Conservation (phyloP, 2,797 vertebrate genomes). For the Propithecus perrieri region DNA sequence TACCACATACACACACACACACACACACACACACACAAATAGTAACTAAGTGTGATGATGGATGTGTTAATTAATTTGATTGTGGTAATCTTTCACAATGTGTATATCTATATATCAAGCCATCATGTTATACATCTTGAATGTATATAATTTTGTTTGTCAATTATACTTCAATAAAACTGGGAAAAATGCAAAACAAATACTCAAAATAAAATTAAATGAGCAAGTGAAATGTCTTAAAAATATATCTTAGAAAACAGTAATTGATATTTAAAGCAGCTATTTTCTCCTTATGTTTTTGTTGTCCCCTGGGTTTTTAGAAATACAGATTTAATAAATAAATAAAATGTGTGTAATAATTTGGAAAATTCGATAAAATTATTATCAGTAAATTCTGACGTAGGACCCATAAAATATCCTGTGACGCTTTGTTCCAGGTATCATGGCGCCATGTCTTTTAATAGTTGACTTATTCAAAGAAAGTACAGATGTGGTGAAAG, state of each 20-base stretch:
- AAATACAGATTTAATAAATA: not conserved
- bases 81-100: not conserved
- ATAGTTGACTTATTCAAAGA: not conserved
- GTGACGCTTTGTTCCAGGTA: not conserved
- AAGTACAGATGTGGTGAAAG: slow-evolving; percentile 51
- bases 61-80: not conserved
- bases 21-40: not conserved
- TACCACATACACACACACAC: not conserved
- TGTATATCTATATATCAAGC: not conserved
- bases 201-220: not conserved
- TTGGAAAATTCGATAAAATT: not conserved
- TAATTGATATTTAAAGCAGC: not conserved
- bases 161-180: not conserved
- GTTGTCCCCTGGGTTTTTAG: not conserved
- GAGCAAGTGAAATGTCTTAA: not conserved
- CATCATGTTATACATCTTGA: not conserved
- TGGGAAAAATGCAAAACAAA: not conserved
- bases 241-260: not conserved
- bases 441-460: slow-evolving; percentile 11
- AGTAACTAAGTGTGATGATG: not conserved
- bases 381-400: not conserved
- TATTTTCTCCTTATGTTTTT: not conserved
- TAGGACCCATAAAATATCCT: not conserved
- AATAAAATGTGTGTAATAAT: not conserved
- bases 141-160: not conserved